Percentiles rank a stretch among this genome's conserved stretches.
These are phyloP conservation scores for Digitonthophagus gazella DNA, from an alignment of 2,888 invertebrate genomes.

Conservation along the genomic window DNA sequence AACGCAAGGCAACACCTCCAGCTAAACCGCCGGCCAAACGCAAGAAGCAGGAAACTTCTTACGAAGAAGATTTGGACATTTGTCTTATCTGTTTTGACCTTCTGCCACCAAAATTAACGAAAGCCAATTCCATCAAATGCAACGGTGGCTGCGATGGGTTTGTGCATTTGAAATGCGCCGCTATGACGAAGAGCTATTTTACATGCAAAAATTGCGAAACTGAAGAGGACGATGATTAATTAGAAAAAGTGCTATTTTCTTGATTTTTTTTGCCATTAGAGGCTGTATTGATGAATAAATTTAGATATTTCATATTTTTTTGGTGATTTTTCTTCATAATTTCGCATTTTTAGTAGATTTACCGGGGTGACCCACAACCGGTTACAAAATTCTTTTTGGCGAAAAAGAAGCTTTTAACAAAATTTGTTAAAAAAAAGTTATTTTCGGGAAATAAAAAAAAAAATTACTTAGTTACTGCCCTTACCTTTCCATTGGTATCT, in stretches of 20 bases:
- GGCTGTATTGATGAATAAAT: neutral
- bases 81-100: neutral
- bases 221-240: neutral
- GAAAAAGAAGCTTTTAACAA: neutral
- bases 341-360: neutral
- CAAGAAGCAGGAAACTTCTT: neutral
- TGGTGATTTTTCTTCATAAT: neutral
- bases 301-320: neutral
- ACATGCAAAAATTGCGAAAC: neutral
- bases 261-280: neutral
- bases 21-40: constrained; percentile 3
- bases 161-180: neutral
- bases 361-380: neutral
- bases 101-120: neutral
- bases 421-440: neutral
- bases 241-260: neutral
- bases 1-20: constrained; percentile 1
- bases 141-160: neutral
- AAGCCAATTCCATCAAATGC: neutral
- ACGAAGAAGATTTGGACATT: neutral
- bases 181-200: neutral
- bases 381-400: neutral
- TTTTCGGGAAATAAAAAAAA: neutral
- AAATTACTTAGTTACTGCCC: neutral
- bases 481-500: neutral